A percentile compares a stretch with the other conserved stretches of the same genome.
Conservation (phyloP, 1,140 invertebrate genomes). For the Nasonia giraulti region DNA sequence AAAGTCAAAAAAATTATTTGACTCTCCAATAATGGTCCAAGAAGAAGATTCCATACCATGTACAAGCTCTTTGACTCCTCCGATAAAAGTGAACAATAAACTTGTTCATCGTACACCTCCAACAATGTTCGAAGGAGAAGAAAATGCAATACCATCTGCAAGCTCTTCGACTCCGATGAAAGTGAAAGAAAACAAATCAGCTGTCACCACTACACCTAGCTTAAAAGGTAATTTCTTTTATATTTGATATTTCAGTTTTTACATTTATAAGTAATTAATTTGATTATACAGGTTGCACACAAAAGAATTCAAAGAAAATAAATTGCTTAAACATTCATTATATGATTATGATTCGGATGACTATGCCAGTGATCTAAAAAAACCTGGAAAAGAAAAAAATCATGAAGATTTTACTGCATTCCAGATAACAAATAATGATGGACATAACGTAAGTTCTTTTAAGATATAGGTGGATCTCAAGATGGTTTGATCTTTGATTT, state of each 20-base stretch:
- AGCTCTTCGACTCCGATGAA: not conserved
- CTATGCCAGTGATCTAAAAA: not conserved
- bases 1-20: not conserved
- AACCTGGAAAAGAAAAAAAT: not conserved
- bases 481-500: too few species aligned
- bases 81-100: not conserved
- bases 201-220: not conserved
- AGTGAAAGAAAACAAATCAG: not conserved
- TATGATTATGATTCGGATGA: not conserved
- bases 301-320: too few species aligned
- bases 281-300: not conserved
- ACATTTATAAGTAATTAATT: not conserved
- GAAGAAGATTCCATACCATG: not conserved
- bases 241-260: conserved; percentile 9
- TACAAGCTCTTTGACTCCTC: not conserved
- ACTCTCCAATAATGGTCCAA: not conserved
- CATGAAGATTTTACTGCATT: not conserved
- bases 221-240: not conserved
- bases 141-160: not conserved
- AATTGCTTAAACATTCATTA: too few species aligned
- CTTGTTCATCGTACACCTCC: not conserved
- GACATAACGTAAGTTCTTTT: conserved; percentile 5
- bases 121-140: not conserved
- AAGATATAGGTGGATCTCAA: not conserved
- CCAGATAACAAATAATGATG: not conserved